phyloP scores from a whole-genome alignment of 2,888 invertebrate genomes.

The Nysson spinosus region DNA sequence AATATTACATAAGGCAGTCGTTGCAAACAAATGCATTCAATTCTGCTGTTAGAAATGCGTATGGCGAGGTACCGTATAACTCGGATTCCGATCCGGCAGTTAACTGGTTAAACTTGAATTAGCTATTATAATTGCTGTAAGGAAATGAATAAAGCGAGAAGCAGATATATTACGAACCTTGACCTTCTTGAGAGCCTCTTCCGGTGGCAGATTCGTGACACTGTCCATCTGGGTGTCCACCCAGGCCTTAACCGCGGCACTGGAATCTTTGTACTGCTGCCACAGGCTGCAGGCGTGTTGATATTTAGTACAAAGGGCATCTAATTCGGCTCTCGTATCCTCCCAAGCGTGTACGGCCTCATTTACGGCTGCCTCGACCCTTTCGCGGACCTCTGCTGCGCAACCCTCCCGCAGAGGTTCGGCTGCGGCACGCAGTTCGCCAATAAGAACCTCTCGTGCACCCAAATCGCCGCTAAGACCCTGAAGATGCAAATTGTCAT shows the following conservation, averaged over 20 bases:
- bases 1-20: too few relatives aligned
- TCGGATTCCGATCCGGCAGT: too few relatives aligned
- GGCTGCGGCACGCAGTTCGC: conserved; percentile 84
- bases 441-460: conserved; percentile 85
- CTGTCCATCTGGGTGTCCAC: conserved; percentile 87
- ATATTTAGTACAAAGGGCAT: conserved; percentile 87
- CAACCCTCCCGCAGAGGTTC: conserved; percentile 85
- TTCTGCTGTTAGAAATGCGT: too few relatives aligned
- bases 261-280: conserved; percentile 89
- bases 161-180: conserved; percentile 80
- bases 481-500: conserved; percentile 78
- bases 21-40: too few relatives aligned
- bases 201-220: conserved; percentile 84
- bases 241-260: conserved; percentile 86
- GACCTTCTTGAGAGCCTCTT: conserved; percentile 84
- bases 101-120: too few relatives aligned
- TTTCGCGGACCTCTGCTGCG: conserved; percentile 84
- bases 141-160: neutral
- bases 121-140: neutral
- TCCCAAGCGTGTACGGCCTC: conserved; percentile 89
- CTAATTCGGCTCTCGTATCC: conserved; percentile 87
- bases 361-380: conserved; percentile 86
- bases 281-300: conserved; percentile 90
- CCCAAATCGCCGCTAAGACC: conserved; percentile 87
- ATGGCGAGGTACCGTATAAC: too few relatives aligned